Conservation (phyloP, 2,888 invertebrate species). For the Matsumyia berberina region DNA sequence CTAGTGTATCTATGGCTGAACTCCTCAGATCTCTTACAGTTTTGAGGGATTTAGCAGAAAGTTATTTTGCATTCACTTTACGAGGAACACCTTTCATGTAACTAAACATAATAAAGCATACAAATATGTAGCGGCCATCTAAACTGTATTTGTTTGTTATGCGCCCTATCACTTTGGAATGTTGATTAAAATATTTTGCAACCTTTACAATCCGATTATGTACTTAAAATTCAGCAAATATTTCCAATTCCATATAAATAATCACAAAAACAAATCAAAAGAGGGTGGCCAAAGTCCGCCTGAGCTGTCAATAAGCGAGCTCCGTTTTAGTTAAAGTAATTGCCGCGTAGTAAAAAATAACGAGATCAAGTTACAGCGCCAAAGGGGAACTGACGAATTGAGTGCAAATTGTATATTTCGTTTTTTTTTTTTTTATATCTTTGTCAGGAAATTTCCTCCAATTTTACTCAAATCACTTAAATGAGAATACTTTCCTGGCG, state of each 20-base stretch:
- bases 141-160: not conserved
- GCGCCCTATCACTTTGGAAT: not conserved
- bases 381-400: slow-evolving; percentile 13
- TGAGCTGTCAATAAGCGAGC: slow-evolving; percentile 6
- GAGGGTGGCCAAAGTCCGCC: slow-evolving; percentile 22
- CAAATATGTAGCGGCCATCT: not conserved
- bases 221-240: slow-evolving; percentile 2
- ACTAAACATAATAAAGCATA: too few relatives aligned
- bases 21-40: too few relatives aligned
- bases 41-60: too few relatives aligned
- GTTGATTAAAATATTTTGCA: slow-evolving; percentile 2
- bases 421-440: slow-evolving; percentile 12
- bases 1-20: too few relatives aligned
- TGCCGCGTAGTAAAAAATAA: slow-evolving; percentile 26
- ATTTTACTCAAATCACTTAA: slow-evolving; percentile 41
- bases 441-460: slow-evolving; percentile 43
- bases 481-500: slow-evolving; percentile 55
- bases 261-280: not conserved
- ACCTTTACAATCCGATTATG: slow-evolving; percentile 8
- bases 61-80: too few relatives aligned
- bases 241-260: slow-evolving; percentile 8
- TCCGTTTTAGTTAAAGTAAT: slow-evolving; percentile 7
- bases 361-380: slow-evolving; percentile 22
- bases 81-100: too few relatives aligned
- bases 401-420: slow-evolving; percentile 41